Evolutionary conservation across 2,113 vertebrate species (phyloP), one percentile per base, ranked within the genome.

Genomic region (Pimephales promelas): DNA sequence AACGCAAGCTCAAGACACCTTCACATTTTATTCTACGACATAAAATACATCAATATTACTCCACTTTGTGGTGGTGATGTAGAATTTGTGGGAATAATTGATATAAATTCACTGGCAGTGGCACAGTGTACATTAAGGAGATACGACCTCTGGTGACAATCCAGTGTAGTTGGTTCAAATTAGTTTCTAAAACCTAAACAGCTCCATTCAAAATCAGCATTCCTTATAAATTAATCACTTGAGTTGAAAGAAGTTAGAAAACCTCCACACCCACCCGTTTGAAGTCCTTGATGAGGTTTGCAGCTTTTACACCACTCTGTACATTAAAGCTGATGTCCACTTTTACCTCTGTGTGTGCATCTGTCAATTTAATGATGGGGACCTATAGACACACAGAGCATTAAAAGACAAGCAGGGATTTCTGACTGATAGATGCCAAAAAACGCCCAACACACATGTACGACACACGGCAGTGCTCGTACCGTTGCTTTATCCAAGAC

Each of bases 251-350:
- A 62, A 8, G 5, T 4, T 24, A 22, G 26, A 78, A 61, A 18
- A 7, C 0, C 20, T 49, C 57, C 16, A 62, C 71, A 73, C 94
- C 88, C 81, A 99, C 98, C 97, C 98, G 96, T 92, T 97, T 98
- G 91, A 97, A 99, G 87, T 99, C 98, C 94, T 96, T 98, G 92
- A 99, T 98, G 89, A 99, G 97, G 80, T 95, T 93, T 52, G 97
- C 97, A 75, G 98, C 97, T 93, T 98, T 97, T 73, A 99, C 96
- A 0, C 97, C 98, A 0, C 96, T 99, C 88, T 97, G 96, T 87
- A 99, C 96, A 75, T 99, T 99, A 95, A 99, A 99, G 94, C 98
- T 99, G 94, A 99, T 99, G 94, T 99, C 98, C 88, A 99, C 98
- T 94, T 99, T 99, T 84, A 99, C 98, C 90, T 99, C 98, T 16